These are phyloP conservation scores for Styela clava DNA, from an alignment of 23 tunicate species.

Conservation along the genomic window DNA sequence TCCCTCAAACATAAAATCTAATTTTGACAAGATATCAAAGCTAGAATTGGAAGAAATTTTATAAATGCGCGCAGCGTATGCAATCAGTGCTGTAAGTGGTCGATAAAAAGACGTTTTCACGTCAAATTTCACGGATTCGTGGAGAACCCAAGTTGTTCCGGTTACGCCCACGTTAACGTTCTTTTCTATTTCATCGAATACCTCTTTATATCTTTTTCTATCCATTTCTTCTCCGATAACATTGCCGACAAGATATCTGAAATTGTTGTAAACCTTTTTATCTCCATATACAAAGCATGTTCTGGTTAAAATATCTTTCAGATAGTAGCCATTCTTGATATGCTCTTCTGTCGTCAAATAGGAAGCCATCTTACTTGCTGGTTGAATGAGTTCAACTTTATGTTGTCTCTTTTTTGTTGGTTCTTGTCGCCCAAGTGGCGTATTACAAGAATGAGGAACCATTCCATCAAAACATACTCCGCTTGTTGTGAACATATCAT, in stretches of 20 bases:
- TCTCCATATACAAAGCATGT: constrained; percentile 42
- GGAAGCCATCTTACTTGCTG: constrained; percentile 31
- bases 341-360: constrained; percentile 11
- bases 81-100: neutral
- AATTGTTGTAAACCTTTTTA: constrained; percentile 1
- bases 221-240: neutral
- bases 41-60: neutral
- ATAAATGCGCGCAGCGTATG: neutral
- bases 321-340: constrained; percentile 21
- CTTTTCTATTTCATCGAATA: neutral
- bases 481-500: constrained; percentile 28
- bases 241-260: too few species aligned
- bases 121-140: neutral
- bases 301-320: constrained; percentile 28
- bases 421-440: constrained; percentile 41
- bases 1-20: neutral
- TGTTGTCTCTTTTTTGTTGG: constrained; percentile 12
- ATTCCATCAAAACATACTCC: constrained; percentile 51
- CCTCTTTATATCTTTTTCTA: neutral
- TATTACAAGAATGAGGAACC: constrained; percentile 43
- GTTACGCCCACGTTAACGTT: neutral
- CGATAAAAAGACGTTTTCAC: neutral
- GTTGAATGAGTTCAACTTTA: constrained; percentile 38
- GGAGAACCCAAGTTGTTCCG: neutral
- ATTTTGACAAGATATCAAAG: neutral